Base-by-base conservation (phyloP, 2,888 invertebrate genomes). In the Isoperla grammatica region DNA sequence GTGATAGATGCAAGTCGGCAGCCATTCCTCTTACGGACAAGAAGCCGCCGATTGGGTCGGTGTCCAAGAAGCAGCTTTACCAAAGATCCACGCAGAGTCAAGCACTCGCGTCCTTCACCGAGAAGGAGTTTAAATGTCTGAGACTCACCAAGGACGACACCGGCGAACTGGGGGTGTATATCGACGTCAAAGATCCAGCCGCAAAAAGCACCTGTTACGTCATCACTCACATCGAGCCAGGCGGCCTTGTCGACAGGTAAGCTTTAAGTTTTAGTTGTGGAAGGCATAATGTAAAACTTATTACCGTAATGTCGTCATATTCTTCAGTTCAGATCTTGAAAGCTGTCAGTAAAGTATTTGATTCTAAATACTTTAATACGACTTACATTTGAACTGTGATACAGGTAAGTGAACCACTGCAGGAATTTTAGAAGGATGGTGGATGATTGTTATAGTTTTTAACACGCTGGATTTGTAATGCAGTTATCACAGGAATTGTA, bases 211-310 rank as follows among this genome's bases (percentile, higher is more conserved):
- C 67, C 17, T 50, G 61, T 74, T 81, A 78, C 65, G 70, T 77
- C 62, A 76, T 81, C 56, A 74, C 76, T 6, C 73, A 74, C 57
- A 78, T 82, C 64, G 72, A 76, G 62, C 74, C 76, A 37, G 76
- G 75, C 62, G 79, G 80, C 45, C 72, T 75, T 43, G 78, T 79
- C 8, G 43, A 62, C 54, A 62, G 62, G 59, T 58, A 37, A 61
- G 55, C 15, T n/a, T n/a, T n/a, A n/a, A n/a, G n/a, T n/a, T n/a
- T 39, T 39, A 11, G 12, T 39, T 39, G 12, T 39, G 11, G 39
- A 39, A 39, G 11, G n/a, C n/a, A n/a, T n/a, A n/a, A n/a, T n/a
- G n/a, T n/a, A n/a, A n/a, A n/a, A n/a, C n/a, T n/a, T n/a, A n/a
- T n/a, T n/a, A n/a, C n/a, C n/a, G n/a, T n/a, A n/a, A n/a, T n/a